These are phyloP conservation scores for Erythrolamprus reginae DNA, from an alignment of 2,113 vertebrate genomes.

Conservation along the genomic window DNA sequence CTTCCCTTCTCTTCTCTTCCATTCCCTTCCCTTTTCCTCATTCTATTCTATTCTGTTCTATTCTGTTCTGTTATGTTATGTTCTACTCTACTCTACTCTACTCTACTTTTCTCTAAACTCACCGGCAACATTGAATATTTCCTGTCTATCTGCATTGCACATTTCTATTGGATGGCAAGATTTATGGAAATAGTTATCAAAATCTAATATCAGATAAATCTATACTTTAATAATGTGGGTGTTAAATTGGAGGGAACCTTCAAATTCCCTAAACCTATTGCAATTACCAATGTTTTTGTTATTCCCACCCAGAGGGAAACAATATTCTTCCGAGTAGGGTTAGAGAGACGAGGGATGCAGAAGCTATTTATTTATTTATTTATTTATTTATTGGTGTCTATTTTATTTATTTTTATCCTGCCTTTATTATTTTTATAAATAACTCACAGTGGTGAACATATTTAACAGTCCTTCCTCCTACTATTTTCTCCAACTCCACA, in stretches of 20 bases:
- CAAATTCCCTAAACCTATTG: background rate
- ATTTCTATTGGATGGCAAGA: background rate
- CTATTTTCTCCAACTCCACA: background rate
- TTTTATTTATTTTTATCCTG: no score
- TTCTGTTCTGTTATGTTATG: no score
- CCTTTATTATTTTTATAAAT: no score
- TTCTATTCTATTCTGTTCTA: no score
- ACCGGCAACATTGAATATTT: background rate
- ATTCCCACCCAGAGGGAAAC: background rate
- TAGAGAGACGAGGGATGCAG: background rate
- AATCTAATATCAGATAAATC: background rate
- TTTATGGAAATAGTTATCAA: background rate
- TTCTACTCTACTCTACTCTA: no score
- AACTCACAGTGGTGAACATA: background rate
- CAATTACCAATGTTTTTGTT: background rate
- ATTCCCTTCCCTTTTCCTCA: no score
- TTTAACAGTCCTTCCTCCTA: background rate
- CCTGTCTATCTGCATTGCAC: background rate
- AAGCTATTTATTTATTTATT: no score
- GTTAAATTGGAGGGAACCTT: background rate
- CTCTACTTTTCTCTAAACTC: background rate
- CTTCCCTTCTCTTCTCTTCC: no score
- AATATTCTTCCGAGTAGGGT: background rate
- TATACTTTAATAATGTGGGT: background rate
- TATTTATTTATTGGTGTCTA: background rate